Evolutionary conservation across 2,888 invertebrate genomes (phyloP), one percentile per base, ranked within the genome.

Genomic region (Myathropa florea): DNA sequence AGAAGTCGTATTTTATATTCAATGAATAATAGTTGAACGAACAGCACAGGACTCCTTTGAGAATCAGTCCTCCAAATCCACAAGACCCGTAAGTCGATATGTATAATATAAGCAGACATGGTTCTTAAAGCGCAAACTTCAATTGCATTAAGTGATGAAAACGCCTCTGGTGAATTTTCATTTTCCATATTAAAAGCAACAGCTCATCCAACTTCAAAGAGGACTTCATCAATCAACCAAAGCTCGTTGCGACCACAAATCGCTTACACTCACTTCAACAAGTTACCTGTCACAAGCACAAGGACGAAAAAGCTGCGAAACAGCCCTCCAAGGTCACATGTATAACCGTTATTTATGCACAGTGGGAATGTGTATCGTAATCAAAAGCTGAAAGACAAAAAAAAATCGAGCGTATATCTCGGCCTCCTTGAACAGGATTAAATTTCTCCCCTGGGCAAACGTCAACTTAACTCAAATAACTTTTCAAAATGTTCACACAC

Each of bases 401-500:
- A n/a, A n/a, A n/a, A n/a, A n/a, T n/a, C 33, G 18, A 63, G 55
- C 26, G 57, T 28, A 30, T 23, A 46, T 46, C 46, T 46, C 18
- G 46, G 46, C 46, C 30, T 23, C 39, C n/a, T 24, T 64, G 14
- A 33, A 21, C 26, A 36, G 24, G 18, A 24, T n/a, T 6, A 6
- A 10, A 61, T 46, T 46, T 60, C 60, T 46, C 46, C 67, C 60
- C 33, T 14, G 46, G 67, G 33, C 46, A 30, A 46, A 70, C 57
- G 61, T 57, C 78, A 78, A 78, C 70, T 68, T 55, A 21, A 33
- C 60, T 46, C 46, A 36, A 68, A 77, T 68, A 78, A 70, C 63
- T 78, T 70, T 70, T 61, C 46, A 68, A 70, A 70, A 39, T 70
- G 24, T 55, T 78, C 61, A 70, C 70, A 78, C 76, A 67, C 59